These are phyloP conservation scores for Phalloptychus januarius DNA, from an alignment of 2,797 vertebrate species.

Conservation along the genomic window DNA sequence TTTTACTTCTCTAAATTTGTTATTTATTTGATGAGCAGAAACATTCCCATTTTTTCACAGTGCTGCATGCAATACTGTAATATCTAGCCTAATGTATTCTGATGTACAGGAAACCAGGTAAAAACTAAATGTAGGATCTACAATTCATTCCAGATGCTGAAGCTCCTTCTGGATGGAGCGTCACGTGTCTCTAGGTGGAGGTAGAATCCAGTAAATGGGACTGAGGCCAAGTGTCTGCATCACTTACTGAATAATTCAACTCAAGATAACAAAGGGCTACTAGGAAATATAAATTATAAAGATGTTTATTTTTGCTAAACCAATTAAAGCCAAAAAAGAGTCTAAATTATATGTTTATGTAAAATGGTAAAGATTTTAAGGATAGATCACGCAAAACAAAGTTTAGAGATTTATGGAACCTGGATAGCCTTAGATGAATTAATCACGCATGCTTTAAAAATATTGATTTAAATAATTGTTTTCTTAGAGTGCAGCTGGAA, in stretches of 20 bases:
- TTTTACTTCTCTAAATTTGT: background rate
- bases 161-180: background rate
- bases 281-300: background rate
- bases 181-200: constrained; percentile 1
- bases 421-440: background rate
- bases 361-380: background rate
- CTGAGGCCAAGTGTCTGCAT: background rate
- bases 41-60: background rate
- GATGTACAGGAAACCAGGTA: background rate
- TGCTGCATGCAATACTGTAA: background rate
- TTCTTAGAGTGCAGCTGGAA: background rate
- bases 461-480: background rate
- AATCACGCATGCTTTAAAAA: background rate
- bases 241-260: background rate
- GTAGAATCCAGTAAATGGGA: background rate
- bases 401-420: background rate
- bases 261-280: background rate
- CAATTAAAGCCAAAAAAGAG: background rate
- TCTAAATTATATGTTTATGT: background rate
- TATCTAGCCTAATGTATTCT: background rate
- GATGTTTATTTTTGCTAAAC: background rate
- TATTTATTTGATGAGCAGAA: background rate
- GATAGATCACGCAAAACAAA: background rate
- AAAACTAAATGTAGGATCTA: background rate
- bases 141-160: background rate